A percentile compares a stretch with the other conserved stretches of the same genome.
These are phyloP conservation scores for Hypothenemus hampei DNA, from an alignment of 1,140 invertebrate genomes.

Conservation along the genomic window DNA sequence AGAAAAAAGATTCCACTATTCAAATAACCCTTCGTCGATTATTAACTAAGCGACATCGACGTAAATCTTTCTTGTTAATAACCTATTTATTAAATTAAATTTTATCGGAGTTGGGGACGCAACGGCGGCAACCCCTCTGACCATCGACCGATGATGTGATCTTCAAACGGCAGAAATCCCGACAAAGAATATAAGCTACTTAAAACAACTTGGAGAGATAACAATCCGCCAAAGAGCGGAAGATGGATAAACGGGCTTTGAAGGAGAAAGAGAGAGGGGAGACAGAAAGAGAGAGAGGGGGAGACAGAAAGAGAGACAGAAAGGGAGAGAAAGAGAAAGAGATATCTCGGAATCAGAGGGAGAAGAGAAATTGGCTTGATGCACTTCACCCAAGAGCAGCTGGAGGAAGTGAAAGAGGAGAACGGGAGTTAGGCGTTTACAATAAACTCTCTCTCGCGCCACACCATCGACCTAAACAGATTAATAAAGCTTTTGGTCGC, in stretches of 20 bases:
- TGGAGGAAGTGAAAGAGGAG: not conserved
- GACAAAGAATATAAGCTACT: conserved; percentile 27
- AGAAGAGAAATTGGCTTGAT: conserved; percentile 1
- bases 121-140: conserved; percentile 2
- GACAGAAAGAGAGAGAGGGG: not conserved
- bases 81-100: conserved; percentile 21
- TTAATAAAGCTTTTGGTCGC: conserved; percentile 18
- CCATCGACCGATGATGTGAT: not conserved
- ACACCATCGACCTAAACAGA: conserved; percentile 13
- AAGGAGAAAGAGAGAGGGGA: not conserved
- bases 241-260: not conserved
- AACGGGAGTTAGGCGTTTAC: not conserved
- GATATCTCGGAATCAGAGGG: too few species aligned
- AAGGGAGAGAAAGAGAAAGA: too few species aligned
- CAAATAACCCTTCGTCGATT: too few species aligned
- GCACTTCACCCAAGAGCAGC: too few species aligned
- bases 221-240: conserved; percentile 23
- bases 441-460: not conserved
- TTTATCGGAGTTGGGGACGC: not conserved
- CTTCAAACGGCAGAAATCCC: conserved; percentile 25
- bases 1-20: too few species aligned
- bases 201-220: conserved; percentile 26
- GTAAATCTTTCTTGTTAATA: too few species aligned
- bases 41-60: too few species aligned
- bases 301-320: not conserved